Conservation (phyloP, 1,140 invertebrate genomes). For the Ctenoplectra terminalis region DNA sequence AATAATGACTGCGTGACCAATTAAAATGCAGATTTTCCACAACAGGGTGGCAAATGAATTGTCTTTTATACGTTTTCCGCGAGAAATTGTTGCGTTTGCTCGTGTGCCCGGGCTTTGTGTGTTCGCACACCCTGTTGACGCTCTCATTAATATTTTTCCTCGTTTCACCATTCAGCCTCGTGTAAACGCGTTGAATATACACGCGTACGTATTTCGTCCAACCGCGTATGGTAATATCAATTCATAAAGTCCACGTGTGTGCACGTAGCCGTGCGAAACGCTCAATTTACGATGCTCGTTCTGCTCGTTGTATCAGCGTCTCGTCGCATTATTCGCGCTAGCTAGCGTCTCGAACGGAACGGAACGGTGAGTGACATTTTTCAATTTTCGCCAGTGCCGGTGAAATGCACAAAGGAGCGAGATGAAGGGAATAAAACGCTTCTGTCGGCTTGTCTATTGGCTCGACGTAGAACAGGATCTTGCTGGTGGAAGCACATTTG, state of each 20-base stretch:
- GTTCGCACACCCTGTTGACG: too few relatives aligned
- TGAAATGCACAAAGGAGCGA: conserved; percentile 4
- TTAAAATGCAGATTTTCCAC: background rate
- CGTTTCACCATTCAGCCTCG: background rate
- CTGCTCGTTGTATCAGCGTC: conserved; percentile 20
- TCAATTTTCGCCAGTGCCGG: conserved; percentile 26
- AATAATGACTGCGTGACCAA: background rate
- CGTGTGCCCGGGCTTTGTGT: too few relatives aligned
- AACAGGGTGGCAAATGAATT: background rate
- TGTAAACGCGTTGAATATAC: background rate
- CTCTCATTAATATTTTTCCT: conserved; percentile 27
- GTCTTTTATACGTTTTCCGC: background rate
- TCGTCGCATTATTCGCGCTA: background rate
- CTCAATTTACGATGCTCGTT: conserved; percentile 18
- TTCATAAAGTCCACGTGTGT: background rate
- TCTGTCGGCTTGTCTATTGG: conserved; percentile 5
- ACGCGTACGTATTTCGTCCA: background rate
- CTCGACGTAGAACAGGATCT: conserved; percentile 6
- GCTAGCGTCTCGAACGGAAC: background rate
- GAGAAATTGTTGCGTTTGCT: background rate
- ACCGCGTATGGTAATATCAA: background rate
- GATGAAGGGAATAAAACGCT: conserved; percentile 9
- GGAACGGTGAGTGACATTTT: conserved; percentile 27
- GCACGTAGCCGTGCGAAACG: background rate
- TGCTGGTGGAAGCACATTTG: conserved; percentile 37